phyloP scores from a whole-genome alignment of 1,140 invertebrate species.

The Procambarus clarkii region DNA sequence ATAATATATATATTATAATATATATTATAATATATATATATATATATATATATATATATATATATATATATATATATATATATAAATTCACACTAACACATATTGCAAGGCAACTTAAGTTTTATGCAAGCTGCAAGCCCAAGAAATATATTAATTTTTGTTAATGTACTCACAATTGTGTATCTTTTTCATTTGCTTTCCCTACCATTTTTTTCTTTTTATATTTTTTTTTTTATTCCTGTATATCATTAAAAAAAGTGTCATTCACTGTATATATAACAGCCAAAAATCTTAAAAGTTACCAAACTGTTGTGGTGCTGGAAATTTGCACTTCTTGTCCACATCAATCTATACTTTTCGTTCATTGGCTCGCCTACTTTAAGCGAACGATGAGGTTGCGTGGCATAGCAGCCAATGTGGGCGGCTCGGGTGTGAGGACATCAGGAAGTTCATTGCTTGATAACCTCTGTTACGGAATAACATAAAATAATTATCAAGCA shows the following conservation, averaged over 20 bases:
- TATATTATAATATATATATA: too few relatives aligned
- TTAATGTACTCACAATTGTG: neutral
- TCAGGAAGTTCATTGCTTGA: conserved; percentile 68
- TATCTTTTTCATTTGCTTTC: neutral
- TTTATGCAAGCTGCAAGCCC: neutral
- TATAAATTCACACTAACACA: neutral
- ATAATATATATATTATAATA: too few relatives aligned
- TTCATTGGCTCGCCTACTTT: conserved; percentile 32
- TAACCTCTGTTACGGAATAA: conserved; percentile 46
- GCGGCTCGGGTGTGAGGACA: conserved; percentile 65
- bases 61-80: too few relatives aligned
- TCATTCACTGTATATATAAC: neutral
- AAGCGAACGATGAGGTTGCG: conserved; percentile 48
- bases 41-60: too few relatives aligned
- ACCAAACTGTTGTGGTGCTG: conserved; percentile 13
- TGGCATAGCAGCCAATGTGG: conserved; percentile 31
- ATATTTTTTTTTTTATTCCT: neutral
- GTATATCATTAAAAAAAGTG: neutral
- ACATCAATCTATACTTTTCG: neutral
- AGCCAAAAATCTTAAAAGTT: neutral
- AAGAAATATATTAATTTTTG: neutral
- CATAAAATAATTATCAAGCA: neutral
- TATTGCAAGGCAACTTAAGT: neutral
- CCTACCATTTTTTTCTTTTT: neutral
- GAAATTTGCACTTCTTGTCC: neutral